A percentile compares a stretch with the other conserved stretches of the same genome.
These are phyloP conservation scores for Cremastinae sp. DNA, from an alignment of 2,888 invertebrate species.

Conservation along the genomic window DNA sequence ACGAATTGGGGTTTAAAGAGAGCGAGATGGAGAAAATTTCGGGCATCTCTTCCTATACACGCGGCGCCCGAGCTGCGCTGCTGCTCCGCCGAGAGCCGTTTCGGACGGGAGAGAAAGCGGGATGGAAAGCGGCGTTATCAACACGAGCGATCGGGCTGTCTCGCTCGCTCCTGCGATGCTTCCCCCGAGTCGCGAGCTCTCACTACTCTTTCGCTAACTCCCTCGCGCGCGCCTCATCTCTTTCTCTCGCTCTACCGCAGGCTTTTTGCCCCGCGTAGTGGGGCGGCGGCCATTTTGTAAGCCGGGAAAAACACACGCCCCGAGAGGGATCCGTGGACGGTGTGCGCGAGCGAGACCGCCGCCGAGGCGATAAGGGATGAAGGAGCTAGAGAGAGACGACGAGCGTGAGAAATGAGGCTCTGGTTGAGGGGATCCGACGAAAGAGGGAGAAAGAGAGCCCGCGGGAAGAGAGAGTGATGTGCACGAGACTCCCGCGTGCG, in stretches of 20 bases:
- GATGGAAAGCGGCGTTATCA: constrained; percentile 48
- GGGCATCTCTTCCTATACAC: constrained; percentile 67
- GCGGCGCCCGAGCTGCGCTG: no score
- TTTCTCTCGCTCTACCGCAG: constrained; percentile 47
- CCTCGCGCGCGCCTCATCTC: constrained; percentile 34
- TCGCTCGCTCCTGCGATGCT: neutral
- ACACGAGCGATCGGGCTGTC: constrained; percentile 10
- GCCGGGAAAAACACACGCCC: constrained; percentile 80
- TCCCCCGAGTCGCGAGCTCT: no score
- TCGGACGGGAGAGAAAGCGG: constrained; percentile 43
- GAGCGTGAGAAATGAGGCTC: constrained; percentile 30
- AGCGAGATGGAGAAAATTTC: constrained; percentile 79
- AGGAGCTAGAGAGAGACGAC: no score
- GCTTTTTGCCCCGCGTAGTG: constrained; percentile 65
- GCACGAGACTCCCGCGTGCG: constrained; percentile 4
- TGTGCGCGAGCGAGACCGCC: no score
- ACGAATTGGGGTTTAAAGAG: constrained; percentile 78
- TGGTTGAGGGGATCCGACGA: constrained; percentile 38
- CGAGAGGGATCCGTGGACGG: constrained; percentile 71
- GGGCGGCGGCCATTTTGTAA: constrained; percentile 80
- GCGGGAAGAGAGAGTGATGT: constrained; percentile 49
- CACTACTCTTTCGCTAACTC: neutral
- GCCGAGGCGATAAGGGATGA: no score
- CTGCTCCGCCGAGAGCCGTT: no score
- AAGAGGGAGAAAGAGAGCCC: constrained; percentile 55